Percentiles rank a stretch among this genome's conserved stretches.
Evolutionary conservation across 2,888 invertebrate species (phyloP).

Genomic region (Hesperia comma): DNA sequence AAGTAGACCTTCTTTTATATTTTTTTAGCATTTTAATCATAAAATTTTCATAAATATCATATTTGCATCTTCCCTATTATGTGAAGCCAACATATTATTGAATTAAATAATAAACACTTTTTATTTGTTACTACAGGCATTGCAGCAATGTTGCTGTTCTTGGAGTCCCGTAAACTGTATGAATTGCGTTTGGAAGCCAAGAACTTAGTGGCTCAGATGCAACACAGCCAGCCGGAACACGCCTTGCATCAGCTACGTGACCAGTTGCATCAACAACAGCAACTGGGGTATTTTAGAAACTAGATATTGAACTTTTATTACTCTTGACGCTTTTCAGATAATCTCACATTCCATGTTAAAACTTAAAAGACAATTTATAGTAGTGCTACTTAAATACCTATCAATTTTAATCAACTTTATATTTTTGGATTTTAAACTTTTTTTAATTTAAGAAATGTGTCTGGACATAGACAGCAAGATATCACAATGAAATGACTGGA

Average conservation of each 20-base stretch:
- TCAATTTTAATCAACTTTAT: not conserved
- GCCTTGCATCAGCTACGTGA: slow-evolving; percentile 73
- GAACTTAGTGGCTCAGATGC: slow-evolving; percentile 95
- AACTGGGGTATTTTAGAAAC: slow-evolving; percentile 48
- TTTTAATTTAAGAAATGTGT: too few relatives aligned
- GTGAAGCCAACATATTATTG: too few relatives aligned
- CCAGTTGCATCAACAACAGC: slow-evolving; percentile 72
- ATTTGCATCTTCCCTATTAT: too few relatives aligned
- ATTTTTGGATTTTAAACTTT: not conserved
- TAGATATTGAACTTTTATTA: slow-evolving; percentile 7
- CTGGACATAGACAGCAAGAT: too few relatives aligned
- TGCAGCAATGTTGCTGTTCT: slow-evolving; percentile 88
- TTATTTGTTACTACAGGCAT: slow-evolving; percentile 65
- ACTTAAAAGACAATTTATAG: not conserved
- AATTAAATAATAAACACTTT: not conserved
- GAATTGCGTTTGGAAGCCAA: slow-evolving; percentile 90
- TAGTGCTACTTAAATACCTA: slow-evolving; percentile 7
- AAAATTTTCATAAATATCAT: too few relatives aligned
- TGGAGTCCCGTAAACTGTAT: slow-evolving; percentile 89
- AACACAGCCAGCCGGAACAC: slow-evolving; percentile 87
- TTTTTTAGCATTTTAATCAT: too few relatives aligned
- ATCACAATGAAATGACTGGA: too few relatives aligned
- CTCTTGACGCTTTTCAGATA: too few relatives aligned
- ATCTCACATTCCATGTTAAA: too few relatives aligned
- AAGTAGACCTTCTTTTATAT: too few relatives aligned